Base-by-base conservation (phyloP, 2,888 invertebrate genomes). In the Dichetophora obliterata region DNA sequence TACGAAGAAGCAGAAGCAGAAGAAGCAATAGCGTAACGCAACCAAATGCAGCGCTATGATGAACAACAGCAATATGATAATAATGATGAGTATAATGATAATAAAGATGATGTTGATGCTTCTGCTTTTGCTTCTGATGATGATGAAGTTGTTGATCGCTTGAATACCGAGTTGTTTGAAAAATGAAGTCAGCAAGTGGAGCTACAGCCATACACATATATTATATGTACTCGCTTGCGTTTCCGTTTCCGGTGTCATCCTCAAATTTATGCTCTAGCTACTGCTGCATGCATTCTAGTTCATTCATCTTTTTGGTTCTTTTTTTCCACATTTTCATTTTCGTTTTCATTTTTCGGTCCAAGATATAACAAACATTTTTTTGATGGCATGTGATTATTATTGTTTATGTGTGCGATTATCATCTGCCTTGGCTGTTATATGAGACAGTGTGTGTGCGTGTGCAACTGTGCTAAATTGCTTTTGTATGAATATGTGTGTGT, bases 391-490 rank as follows among this genome's bases (percentile, higher is more conserved):
- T 78, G 82, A 85, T 83, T 83, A 82, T 83, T 83, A 83, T 83
- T 81, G 80, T 83, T 83, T 82, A 83, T 83, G 79, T 81, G 80
- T 78, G 79, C 78, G 80, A 81, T 83, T 82, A 83, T 84, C 81
- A 83, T 84, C 81, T 80, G 77, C 71, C 31, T 4, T 31, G 31
- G 31, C 5, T 31, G 31, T 31, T 79, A 75, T 78, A n/a, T n/a
- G n/a, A n/a, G n/a, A n/a, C n/a, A n/a, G n/a, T n/a, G 24, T 68
- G 24, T 8, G 16, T 19, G 14, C 50, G 43, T 43, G 43, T 43
- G 11, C 14, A 24, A 14, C 14, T 24, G 43, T 43, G 27, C 14
- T 24, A 31, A 31, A 31, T 11, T 34, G 63, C n/a, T 34, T 24
- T 63, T 66, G 34, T 66, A 31, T 48, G 66, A 0, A 22, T 68